These are phyloP conservation scores for Dromococcyx pavoninus DNA, from an alignment of 2,797 vertebrate species.

Conservation along the genomic window DNA sequence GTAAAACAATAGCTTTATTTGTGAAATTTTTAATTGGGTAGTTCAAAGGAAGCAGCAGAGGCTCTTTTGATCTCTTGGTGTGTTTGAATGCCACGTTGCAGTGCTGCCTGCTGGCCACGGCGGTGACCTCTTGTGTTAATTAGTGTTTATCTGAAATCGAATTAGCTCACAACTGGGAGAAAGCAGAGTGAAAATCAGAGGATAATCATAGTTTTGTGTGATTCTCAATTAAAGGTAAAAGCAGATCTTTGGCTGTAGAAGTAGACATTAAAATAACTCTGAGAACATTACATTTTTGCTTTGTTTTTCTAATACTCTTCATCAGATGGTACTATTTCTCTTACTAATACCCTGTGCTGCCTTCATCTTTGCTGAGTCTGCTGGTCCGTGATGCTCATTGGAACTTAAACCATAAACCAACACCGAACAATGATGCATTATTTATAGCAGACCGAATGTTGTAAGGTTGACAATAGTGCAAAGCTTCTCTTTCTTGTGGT, in stretches of 20 bases:
- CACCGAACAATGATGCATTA: conserved; percentile 58
- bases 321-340: conserved; percentile 44
- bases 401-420: conserved; percentile 62
- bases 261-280: not conserved
- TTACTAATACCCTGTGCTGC: conserved; percentile 27
- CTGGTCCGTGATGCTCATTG: not conserved
- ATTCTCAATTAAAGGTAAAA: conserved; percentile 1
- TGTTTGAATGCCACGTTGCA: conserved; percentile 30
- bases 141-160: conserved; percentile 64
- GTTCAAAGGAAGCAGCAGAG: conserved; percentile 35
- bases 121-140: conserved; percentile 59
- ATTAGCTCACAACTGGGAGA: conserved; percentile 34
- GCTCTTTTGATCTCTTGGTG: conserved; percentile 24
- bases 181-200: conserved; percentile 25
- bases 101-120: conserved; percentile 36
- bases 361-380: conserved; percentile 63
- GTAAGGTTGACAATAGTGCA: conserved; percentile 28
- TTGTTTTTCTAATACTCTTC: conserved; percentile 34
- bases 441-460: conserved; percentile 59
- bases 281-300: not conserved
- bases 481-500: conserved; percentile 52
- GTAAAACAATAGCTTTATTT: conserved; percentile 66
- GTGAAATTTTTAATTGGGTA: conserved; percentile 61
- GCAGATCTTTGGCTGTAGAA: not conserved
- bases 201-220: conserved; percentile 9